phyloP scores from a whole-genome alignment of 2,113 vertebrate species.

The Cnemophilus loriae region DNA sequence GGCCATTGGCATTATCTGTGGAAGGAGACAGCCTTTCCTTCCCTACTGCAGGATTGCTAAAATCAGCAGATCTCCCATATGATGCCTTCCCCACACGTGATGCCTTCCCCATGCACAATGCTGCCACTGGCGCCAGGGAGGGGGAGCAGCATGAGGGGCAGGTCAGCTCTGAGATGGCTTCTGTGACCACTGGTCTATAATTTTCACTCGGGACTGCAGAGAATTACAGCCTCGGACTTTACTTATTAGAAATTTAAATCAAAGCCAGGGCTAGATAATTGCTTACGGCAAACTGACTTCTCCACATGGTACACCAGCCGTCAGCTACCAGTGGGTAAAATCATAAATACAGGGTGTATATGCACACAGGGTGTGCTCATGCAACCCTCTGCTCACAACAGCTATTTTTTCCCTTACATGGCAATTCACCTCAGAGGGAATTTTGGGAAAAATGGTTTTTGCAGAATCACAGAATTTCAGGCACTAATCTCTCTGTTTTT shows the following conservation, averaged over 20 bases:
- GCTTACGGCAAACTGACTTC: not conserved
- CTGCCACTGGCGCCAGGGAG: not conserved
- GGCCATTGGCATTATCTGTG: not conserved
- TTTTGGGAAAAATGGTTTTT: not conserved
- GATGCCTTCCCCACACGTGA: accelerated
- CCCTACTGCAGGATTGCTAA: not conserved
- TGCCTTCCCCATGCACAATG: accelerated
- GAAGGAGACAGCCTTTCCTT: not conserved
- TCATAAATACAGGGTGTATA: not conserved
- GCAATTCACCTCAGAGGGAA: not conserved
- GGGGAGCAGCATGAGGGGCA: not conserved
- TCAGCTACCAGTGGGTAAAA: not conserved
- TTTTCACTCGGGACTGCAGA: not conserved
- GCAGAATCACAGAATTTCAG: not conserved
- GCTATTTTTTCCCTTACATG: not conserved
- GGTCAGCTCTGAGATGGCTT: not conserved
- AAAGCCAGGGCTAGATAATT: not conserved
- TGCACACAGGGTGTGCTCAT: not conserved
- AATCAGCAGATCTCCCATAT: not conserved
- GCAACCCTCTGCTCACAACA: not conserved
- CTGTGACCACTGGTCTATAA: not conserved
- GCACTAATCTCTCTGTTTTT: not conserved
- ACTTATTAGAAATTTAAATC: not conserved
- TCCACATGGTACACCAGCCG: not conserved
- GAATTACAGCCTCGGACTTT: conserved; percentile 17